Percentiles rank a stretch among this genome's conserved stretches.
Evolutionary conservation across 1,140 invertebrate genomes (phyloP).

Genomic region (Vanessa tameamea): DNA sequence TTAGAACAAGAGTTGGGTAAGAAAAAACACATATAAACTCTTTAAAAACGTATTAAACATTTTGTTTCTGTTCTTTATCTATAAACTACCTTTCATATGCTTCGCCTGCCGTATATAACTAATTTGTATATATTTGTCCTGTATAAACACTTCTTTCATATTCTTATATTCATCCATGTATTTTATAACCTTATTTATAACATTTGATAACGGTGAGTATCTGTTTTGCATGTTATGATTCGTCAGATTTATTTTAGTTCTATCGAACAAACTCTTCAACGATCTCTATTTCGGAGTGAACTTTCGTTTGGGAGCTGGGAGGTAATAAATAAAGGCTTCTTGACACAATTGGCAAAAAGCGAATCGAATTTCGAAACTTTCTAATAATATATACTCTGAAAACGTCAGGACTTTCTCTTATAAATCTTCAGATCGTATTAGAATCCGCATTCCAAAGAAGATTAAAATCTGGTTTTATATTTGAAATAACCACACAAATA

Average conservation of each 20-base stretch:
- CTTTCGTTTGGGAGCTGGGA: slow-evolving; percentile 41
- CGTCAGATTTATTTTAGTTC: slow-evolving; percentile 44
- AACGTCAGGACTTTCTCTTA: slow-evolving; percentile 48
- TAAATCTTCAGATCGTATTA: not conserved
- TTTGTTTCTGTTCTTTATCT: slow-evolving; percentile 17
- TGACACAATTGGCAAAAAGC: slow-evolving; percentile 60
- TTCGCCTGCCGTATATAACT: slow-evolving; percentile 28
- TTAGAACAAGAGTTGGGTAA: slow-evolving; percentile 71
- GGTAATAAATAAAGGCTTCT: slow-evolving; percentile 49
- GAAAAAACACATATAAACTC: slow-evolving; percentile 34
- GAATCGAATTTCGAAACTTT: slow-evolving; percentile 48
- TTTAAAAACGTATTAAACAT: slow-evolving; percentile 4
- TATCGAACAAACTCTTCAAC: slow-evolving; percentile 46
- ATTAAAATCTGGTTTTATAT: not conserved
- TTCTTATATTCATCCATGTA: not conserved
- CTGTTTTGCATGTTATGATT: slow-evolving; percentile 34
- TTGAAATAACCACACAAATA: not conserved
- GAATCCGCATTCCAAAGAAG: slow-evolving; percentile 46
- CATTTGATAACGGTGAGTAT: slow-evolving; percentile 26
- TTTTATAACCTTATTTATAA: not conserved
- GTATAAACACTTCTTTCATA: not conserved
- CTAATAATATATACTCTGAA: slow-evolving; percentile 51
- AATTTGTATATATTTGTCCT: not conserved
- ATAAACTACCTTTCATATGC: slow-evolving; percentile 20
- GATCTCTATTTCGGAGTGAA: slow-evolving; percentile 53